phyloP scores from a whole-genome alignment of 2,888 invertebrate genomes.

The Deroplatys truncata region DNA sequence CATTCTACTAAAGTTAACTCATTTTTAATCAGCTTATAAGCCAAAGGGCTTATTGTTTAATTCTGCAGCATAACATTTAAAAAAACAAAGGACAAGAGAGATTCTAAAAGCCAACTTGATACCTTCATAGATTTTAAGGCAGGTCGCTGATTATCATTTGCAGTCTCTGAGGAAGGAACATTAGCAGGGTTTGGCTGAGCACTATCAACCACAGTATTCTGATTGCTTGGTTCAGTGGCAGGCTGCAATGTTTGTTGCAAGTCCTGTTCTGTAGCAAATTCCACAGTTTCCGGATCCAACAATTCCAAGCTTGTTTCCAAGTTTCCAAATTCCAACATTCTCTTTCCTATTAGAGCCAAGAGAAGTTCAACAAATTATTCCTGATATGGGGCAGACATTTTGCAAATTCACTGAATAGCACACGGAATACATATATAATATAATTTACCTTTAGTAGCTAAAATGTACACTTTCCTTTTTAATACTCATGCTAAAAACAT shows the following conservation, averaged over 20 bases:
- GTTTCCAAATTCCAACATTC: neutral
- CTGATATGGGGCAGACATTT: neutral
- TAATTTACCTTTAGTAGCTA: no score
- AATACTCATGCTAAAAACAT: no score
- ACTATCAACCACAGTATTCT: neutral
- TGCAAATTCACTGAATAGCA: no score
- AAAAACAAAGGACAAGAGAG: neutral
- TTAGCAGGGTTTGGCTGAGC: neutral
- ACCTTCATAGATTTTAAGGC: neutral
- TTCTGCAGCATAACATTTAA: no score
- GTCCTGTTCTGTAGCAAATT: neutral
- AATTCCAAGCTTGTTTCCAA: neutral
- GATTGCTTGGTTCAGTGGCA: neutral
- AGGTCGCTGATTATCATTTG: neutral
- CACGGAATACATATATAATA: no score
- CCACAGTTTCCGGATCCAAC: neutral
- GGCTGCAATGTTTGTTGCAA: neutral
- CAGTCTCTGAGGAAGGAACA: neutral
- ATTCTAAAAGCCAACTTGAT: neutral
- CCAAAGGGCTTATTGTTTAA: no score
- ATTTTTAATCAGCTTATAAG: no score
- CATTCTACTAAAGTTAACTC: no score
- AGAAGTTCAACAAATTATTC: neutral
- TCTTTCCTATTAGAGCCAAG: neutral
- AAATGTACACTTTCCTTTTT: no score